Conservation (phyloP, 2,113 vertebrate species). For the Poeciliopsis retropinna region DNA sequence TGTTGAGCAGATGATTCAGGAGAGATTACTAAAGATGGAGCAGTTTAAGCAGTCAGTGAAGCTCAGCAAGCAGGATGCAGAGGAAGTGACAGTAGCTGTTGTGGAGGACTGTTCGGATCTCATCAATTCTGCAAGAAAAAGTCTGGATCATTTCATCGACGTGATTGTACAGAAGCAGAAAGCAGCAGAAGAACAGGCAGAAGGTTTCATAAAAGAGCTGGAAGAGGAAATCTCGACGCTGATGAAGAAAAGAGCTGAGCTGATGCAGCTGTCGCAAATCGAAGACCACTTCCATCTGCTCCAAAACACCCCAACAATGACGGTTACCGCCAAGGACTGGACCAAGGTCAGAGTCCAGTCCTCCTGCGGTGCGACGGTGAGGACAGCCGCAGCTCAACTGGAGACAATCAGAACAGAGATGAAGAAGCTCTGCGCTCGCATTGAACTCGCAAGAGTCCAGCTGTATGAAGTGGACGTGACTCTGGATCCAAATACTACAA, state of each 20-base stretch:
- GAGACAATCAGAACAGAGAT: not conserved
- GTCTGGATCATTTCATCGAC: not conserved
- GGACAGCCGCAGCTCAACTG: conserved; percentile 4
- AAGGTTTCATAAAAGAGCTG: not conserved
- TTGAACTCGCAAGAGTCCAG: conserved; percentile 8
- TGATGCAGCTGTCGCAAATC: not conserved
- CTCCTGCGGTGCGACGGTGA: not conserved
- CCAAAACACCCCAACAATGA: not conserved
- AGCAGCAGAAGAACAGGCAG: not conserved
- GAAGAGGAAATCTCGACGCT: conserved; percentile 13
- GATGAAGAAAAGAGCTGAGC: not conserved
- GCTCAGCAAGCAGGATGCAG: not conserved
- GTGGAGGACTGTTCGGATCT: not conserved
- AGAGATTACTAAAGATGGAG: conserved; percentile 6
- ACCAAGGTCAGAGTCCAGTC: not conserved
- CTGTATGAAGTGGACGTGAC: conserved; percentile 11
- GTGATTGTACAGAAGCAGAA: not conserved
- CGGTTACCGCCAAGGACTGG: not conserved
- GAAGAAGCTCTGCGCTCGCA: not conserved
- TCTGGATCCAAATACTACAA: conserved; percentile 5
- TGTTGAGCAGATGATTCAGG: conserved; percentile 16
- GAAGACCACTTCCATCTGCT: conserved; percentile 18
- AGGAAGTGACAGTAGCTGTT: not conserved
- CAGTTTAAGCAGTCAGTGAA: conserved; percentile 1
- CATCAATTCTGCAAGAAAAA: not conserved